phyloP scores from a whole-genome alignment of 2,888 invertebrate genomes.

The Netelia melanura region DNA sequence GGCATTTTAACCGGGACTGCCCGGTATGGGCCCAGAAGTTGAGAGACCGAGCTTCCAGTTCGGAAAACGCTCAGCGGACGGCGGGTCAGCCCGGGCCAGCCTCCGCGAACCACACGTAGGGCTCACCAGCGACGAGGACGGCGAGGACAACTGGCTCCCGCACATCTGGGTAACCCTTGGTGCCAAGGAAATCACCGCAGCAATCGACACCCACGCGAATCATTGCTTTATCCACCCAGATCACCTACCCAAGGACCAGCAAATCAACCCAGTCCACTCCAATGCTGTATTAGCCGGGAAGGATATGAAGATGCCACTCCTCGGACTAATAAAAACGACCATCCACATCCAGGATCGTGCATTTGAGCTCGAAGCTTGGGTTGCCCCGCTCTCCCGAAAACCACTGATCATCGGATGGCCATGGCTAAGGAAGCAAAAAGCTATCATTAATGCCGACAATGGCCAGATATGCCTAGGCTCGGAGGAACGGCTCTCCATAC shows the following conservation, averaged over 20 bases:
- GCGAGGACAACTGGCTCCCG: too few species aligned
- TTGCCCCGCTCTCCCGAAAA: not conserved
- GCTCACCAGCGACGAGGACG: too few species aligned
- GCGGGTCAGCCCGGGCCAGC: not conserved
- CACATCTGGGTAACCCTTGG: too few species aligned
- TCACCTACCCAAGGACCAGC: not conserved
- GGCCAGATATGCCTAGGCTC: constrained; percentile 7
- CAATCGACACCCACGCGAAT: not conserved
- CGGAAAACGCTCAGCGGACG: constrained; percentile 39
- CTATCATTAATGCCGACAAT: not conserved
- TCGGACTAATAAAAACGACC: not conserved
- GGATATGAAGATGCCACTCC: not conserved
- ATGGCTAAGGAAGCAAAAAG: not conserved
- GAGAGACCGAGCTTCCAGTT: not conserved
- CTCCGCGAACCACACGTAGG: too few species aligned
- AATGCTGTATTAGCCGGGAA: not conserved
- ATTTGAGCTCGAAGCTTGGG: not conserved
- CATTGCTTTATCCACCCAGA: not conserved
- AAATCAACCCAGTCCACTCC: not conserved
- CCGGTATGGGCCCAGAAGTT: too few species aligned
- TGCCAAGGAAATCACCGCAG: not conserved
- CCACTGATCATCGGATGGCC: not conserved
- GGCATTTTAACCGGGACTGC: too few species aligned
- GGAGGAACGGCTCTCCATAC: not conserved
- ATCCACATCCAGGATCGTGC: not conserved